Evolutionary conservation across 2,797 vertebrate species (phyloP).

Genomic region (Gymnopithys bicolor): DNA sequence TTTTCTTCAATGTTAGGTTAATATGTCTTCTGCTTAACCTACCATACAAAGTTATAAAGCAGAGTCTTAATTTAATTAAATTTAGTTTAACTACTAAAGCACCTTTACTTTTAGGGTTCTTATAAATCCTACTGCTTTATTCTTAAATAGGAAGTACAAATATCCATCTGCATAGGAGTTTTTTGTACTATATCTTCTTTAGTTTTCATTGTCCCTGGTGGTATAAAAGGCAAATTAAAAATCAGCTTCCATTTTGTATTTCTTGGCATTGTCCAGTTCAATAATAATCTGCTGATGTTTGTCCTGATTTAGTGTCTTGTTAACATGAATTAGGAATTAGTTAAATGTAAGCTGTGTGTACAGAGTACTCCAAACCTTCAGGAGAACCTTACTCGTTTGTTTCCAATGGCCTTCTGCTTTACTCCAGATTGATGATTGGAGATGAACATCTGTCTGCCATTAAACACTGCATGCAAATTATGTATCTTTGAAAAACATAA

Average conservation of each 20-base stretch:
- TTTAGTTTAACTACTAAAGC: not conserved
- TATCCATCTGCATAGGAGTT: not conserved
- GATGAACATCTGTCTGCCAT: not conserved
- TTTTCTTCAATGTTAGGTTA: constrained; percentile 1
- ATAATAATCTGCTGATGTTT: not conserved
- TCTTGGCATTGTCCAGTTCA: not conserved
- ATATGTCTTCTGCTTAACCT: constrained; percentile 15
- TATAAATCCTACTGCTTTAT: not conserved
- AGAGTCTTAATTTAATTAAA: not conserved
- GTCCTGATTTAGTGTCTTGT: not conserved
- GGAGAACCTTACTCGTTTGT: not conserved
- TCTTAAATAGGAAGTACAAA: not conserved
- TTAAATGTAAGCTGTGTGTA: not conserved
- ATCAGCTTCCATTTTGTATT: not conserved
- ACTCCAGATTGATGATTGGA: not conserved
- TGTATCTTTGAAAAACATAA: not conserved
- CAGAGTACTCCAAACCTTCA: not conserved
- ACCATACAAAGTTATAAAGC: not conserved
- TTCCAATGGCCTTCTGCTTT: not conserved
- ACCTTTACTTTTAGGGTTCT: not conserved
- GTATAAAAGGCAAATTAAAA: not conserved
- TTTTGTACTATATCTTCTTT: not conserved
- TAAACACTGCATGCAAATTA: not conserved
- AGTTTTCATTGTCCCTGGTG: not conserved
- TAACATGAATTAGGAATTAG: not conserved